Evolutionary conservation across 92 coral and sea anemone species (phyloP).

Genomic region (Epizoanthus scotinus): DNA sequence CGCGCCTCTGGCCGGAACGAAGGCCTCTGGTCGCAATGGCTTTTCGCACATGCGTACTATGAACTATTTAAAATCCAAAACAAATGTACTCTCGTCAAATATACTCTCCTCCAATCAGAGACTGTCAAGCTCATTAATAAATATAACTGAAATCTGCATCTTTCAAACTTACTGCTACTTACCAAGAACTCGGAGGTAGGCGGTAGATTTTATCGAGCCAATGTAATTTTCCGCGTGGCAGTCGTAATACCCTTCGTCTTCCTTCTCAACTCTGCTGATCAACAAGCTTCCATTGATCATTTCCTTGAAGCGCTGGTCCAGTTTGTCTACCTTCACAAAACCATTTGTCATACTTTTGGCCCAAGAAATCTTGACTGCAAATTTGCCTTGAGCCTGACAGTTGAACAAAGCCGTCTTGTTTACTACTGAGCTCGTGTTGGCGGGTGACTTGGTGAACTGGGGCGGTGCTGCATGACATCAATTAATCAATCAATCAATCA

Average conservation of each 20-base stretch:
- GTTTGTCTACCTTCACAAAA: conserved; percentile 47
- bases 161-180: conserved; percentile 23
- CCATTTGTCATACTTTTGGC: conserved; percentile 38
- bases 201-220: conserved; percentile 56
- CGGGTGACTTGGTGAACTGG: conserved; percentile 46
- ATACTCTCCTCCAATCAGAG: no score
- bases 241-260: conserved; percentile 70
- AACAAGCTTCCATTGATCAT: conserved; percentile 69
- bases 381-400: conserved; percentile 56
- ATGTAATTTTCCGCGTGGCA: conserved; percentile 73
- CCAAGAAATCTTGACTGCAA: conserved; percentile 62
- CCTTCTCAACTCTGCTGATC: conserved; percentile 54
- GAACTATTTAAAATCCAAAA: no score
- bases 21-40: not conserved
- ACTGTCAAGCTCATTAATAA: no score
- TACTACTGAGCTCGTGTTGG: conserved; percentile 49
- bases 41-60: no score
- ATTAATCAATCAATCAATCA: no score
- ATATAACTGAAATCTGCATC: no score
- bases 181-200: conserved; percentile 77
- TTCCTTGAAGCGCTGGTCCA: conserved; percentile 67
- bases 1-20: not conserved
- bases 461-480: conserved; percentile 64
- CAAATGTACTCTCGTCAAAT: no score
- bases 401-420: conserved; percentile 65